These are phyloP conservation scores for Catharus ustulatus DNA, from an alignment of 2,797 vertebrate species.

Conservation along the genomic window DNA sequence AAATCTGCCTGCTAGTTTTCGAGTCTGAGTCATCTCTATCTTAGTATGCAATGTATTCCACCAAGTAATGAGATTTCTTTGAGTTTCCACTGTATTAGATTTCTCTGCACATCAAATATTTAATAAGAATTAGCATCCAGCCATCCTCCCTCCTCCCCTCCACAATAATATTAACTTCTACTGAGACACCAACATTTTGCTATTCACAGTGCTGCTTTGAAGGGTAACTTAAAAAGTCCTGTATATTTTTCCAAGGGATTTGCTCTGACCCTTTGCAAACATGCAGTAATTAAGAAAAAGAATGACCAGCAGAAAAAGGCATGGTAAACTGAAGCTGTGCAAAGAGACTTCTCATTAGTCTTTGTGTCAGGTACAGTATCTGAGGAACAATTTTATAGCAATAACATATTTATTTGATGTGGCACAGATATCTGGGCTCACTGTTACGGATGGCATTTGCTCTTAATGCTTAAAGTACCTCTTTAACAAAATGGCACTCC, in stretches of 20 bases:
- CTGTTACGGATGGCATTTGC: constrained; percentile 70
- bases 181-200: constrained; percentile 57
- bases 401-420: constrained; percentile 79
- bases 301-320: constrained; percentile 52
- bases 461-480: constrained; percentile 76
- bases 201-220: constrained; percentile 67
- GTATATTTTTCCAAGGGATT: constrained; percentile 67
- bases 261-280: constrained; percentile 64
- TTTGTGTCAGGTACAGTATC: constrained; percentile 73
- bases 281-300: constrained; percentile 61
- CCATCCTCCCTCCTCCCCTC: constrained; percentile 30
- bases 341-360: constrained; percentile 74
- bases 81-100: constrained; percentile 47
- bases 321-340: constrained; percentile 69
- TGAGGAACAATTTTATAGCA: constrained; percentile 73
- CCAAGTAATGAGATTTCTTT: constrained; percentile 56
- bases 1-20: constrained; percentile 19
- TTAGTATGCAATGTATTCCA: constrained; percentile 48
- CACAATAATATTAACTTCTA: constrained; percentile 73
- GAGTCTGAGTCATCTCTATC: constrained; percentile 36
- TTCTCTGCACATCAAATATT: constrained; percentile 74
- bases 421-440: constrained; percentile 71
- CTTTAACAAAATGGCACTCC: constrained; percentile 83
- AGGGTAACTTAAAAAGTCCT: constrained; percentile 67
- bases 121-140: constrained; percentile 77